A percentile compares a stretch with the other conserved stretches of the same genome.
phyloP scores from a whole-genome alignment of 2,888 invertebrate species.

The Syrista parreyssii region DNA sequence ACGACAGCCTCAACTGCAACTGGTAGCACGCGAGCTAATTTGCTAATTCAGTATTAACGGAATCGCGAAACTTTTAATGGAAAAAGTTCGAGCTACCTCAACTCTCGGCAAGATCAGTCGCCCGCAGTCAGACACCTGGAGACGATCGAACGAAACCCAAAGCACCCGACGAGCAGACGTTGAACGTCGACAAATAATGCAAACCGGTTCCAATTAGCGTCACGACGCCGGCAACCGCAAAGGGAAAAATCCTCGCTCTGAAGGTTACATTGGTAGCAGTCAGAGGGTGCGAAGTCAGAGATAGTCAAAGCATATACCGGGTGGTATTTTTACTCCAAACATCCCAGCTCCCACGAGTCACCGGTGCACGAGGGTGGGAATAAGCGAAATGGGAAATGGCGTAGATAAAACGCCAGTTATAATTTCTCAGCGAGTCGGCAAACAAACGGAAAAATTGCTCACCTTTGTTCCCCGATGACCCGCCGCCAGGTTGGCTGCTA shows the following conservation, averaged over 20 bases:
- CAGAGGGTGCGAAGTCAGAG: neutral
- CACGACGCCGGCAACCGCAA: neutral
- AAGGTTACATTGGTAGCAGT: neutral
- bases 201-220: neutral
- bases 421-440: neutral
- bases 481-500: conserved; percentile 45
- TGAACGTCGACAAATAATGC: neutral
- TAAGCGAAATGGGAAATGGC: neutral
- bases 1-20: neutral
- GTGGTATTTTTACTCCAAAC: neutral
- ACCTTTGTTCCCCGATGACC: conserved; percentile 53
- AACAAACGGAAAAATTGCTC: conserved; percentile 25
- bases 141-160: neutral
- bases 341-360: neutral
- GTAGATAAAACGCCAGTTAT: neutral
- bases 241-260: neutral
- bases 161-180: neutral
- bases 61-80: neutral
- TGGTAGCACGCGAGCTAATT: neutral
- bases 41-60: neutral
- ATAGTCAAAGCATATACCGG: neutral
- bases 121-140: neutral
- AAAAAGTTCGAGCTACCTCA: neutral
- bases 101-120: neutral
- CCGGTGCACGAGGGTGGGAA: neutral